Evolutionary conservation across 1,140 invertebrate species (phyloP).

Genomic region (Frieseomelitta varia): DNA sequence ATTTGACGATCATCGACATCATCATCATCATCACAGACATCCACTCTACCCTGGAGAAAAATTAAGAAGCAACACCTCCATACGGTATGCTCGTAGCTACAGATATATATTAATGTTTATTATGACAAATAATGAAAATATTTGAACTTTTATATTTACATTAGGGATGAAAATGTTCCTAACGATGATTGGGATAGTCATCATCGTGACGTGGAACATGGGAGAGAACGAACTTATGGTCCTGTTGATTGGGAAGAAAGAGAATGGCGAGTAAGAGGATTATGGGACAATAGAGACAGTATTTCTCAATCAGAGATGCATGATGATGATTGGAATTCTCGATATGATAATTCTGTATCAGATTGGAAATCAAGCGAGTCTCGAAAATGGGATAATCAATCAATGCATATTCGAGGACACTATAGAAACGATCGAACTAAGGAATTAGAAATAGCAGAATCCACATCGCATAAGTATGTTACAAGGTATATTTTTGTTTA

Average conservation of each 20-base stretch:
- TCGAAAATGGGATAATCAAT: slow-evolving; percentile 80
- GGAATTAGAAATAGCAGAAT: slow-evolving; percentile 73
- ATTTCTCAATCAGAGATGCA: slow-evolving; percentile 77
- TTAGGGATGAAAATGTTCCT: slow-evolving; percentile 71
- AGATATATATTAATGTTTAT: background rate
- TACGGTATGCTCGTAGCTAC: slow-evolving; percentile 42
- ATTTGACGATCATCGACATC: slow-evolving; percentile 78
- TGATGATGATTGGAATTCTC: slow-evolving; percentile 78
- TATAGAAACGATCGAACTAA: slow-evolving; percentile 79
- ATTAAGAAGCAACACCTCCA: slow-evolving; percentile 59
- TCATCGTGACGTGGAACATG: slow-evolving; percentile 76
- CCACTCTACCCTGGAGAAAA: slow-evolving; percentile 75
- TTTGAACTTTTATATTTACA: background rate
- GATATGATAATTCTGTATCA: slow-evolving; percentile 75
- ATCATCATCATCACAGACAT: slow-evolving; percentile 74
- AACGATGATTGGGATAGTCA: slow-evolving; percentile 79
- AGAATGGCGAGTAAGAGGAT: slow-evolving; percentile 75
- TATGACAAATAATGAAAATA: background rate
- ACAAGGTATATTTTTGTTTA: slow-evolving; percentile 10
- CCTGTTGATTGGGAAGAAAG: slow-evolving; percentile 79
- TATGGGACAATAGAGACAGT: slow-evolving; percentile 79
- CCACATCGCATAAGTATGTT: slow-evolving; percentile 55
- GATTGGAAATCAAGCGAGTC: slow-evolving; percentile 79
- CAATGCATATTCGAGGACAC: slow-evolving; percentile 73
- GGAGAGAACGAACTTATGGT: slow-evolving; percentile 72